These are phyloP conservation scores for Clinocottus analis DNA, from an alignment of 2,113 vertebrate species.

Conservation along the genomic window DNA sequence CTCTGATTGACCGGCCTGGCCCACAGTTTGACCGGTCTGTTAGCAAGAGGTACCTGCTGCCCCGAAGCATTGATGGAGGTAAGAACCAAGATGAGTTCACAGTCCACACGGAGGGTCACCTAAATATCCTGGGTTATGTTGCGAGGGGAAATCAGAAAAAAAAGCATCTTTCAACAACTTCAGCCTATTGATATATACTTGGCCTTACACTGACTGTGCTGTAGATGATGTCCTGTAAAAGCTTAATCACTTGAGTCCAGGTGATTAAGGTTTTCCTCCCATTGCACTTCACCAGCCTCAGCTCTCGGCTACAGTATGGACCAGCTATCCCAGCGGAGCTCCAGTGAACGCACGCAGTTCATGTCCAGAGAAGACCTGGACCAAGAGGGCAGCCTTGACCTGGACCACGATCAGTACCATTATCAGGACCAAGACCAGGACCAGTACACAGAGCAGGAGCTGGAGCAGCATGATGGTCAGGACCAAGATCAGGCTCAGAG, in stretches of 20 bases:
- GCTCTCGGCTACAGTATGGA: conserved; percentile 93
- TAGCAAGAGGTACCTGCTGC: conserved; percentile 97
- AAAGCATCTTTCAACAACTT: neutral
- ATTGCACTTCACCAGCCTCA: conserved; percentile 83
- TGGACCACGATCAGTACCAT: conserved; percentile 79
- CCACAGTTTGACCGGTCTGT: conserved; percentile 97
- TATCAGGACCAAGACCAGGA: conserved; percentile 84
- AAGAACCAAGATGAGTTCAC: conserved; percentile 31
- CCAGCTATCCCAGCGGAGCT: conserved; percentile 81
- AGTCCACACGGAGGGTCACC: neutral
- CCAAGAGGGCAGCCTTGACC: conserved; percentile 79
- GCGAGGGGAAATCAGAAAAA: neutral
- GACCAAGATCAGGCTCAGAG: conserved; percentile 51
- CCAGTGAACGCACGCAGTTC: conserved; percentile 80
- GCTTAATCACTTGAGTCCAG: conserved; percentile 4
- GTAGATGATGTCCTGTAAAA: neutral
- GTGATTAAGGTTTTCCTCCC: neutral
- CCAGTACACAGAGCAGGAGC: conserved; percentile 75
- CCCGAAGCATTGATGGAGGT: conserved; percentile 98
- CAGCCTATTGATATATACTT: neutral
- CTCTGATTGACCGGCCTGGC: conserved; percentile 95
- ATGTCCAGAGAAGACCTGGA: conserved; percentile 83
- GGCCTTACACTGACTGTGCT: neutral
- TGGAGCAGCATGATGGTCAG: conserved; percentile 56
- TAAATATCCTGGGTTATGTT: neutral